phyloP scores from a whole-genome alignment of 2,888 invertebrate species.

The Drosophila mettleri region DNA sequence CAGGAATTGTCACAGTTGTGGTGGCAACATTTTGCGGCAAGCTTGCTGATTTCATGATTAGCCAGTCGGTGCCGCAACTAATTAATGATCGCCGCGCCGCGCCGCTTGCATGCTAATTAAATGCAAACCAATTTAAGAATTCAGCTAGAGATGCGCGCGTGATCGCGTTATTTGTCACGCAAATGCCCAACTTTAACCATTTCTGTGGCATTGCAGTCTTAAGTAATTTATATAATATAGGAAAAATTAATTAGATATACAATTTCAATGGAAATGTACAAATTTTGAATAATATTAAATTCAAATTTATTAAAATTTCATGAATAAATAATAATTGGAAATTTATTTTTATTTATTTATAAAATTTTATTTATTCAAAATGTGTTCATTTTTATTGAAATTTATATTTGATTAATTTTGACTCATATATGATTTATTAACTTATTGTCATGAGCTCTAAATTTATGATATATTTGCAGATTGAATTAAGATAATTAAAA shows the following conservation, averaged over 20 bases:
- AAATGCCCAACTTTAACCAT: background rate
- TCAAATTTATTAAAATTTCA: too few species aligned
- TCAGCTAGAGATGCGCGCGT: conserved; percentile 44
- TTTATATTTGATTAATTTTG: background rate
- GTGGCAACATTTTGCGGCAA: conserved; percentile 61
- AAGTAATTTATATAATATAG: background rate
- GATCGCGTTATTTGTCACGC: conserved; percentile 28
- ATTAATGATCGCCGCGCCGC: conserved; percentile 64
- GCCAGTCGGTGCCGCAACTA: conserved; percentile 60
- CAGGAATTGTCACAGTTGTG: conserved; percentile 42
- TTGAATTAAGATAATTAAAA: background rate
- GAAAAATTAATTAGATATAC: too few species aligned
- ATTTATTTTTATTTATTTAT: background rate
- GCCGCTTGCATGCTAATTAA: conserved; percentile 70
- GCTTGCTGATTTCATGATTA: conserved; percentile 62
- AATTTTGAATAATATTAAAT: too few species aligned
- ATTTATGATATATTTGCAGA: conserved; percentile 6
- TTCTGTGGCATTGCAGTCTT: background rate
- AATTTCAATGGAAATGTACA: too few species aligned
- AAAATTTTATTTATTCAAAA: background rate
- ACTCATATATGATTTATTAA: background rate
- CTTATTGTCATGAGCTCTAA: background rate
- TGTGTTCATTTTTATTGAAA: background rate
- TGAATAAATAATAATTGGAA: too few species aligned
- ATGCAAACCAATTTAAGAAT: conserved; percentile 46